Percentiles rank a stretch among this genome's conserved stretches.
Conservation (phyloP, 2,113 vertebrate genomes). For the Aix galericulata region DNA sequence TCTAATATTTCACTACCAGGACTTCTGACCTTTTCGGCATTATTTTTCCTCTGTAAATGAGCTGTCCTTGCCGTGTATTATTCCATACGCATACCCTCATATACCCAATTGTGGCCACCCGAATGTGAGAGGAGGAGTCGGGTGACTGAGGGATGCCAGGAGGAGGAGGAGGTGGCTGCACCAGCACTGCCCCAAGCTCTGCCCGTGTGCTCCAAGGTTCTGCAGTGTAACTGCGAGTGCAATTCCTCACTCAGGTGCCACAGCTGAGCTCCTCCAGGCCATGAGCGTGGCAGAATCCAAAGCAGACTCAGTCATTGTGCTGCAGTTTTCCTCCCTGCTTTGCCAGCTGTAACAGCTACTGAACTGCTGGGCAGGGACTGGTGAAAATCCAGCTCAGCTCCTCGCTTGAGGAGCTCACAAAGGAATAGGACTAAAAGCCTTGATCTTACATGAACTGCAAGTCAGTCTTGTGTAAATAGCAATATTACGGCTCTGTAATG, state of each 20-base stretch:
- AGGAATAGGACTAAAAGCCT: background rate
- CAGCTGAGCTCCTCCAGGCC: background rate
- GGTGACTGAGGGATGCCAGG: rapidly evolving
- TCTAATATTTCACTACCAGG: background rate
- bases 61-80: background rate
- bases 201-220: background rate
- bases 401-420: background rate
- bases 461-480: background rate
- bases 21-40: background rate
- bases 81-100: rapidly evolving
- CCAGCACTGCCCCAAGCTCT: rapidly evolving
- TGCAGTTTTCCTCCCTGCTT: background rate
- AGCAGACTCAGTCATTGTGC: background rate
- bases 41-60: background rate
- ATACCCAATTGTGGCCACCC: rapidly evolving
- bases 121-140: rapidly evolving
- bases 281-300: background rate
- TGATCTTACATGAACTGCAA: background rate
- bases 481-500: background rate
- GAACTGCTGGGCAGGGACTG: background rate
- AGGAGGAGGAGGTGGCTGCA: background rate
- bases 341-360: background rate
- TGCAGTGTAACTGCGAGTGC: too few species aligned
- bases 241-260: background rate
- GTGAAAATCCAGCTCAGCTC: background rate